phyloP scores from a whole-genome alignment of 2,797 vertebrate genomes.

The Oreonectes daqikongensis region DNA sequence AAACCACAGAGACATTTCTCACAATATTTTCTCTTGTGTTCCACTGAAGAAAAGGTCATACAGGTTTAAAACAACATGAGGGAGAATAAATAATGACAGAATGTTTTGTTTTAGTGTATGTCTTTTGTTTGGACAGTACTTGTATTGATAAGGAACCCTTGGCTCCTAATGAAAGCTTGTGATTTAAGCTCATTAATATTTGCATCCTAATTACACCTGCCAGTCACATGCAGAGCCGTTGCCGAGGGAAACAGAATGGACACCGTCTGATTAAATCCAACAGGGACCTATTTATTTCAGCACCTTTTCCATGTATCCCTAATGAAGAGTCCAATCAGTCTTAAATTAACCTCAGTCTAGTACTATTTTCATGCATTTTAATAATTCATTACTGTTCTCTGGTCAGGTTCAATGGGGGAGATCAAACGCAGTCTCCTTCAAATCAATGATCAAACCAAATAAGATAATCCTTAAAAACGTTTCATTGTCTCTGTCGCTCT shows the following conservation, averaged over 20 bases:
- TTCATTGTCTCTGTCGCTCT: conserved; percentile 19
- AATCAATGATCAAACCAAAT: conserved; percentile 25
- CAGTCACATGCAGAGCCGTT: conserved; percentile 33
- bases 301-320: conserved; percentile 9
- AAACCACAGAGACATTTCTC: too few species aligned
- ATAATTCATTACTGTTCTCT: conserved; percentile 36
- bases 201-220: conserved; percentile 50
- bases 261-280: conserved; percentile 38
- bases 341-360: conserved; percentile 36
- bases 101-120: too few species aligned
- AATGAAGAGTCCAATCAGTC: conserved; percentile 31
- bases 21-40: too few species aligned
- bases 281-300: conserved; percentile 20
- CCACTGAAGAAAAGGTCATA: too few species aligned
- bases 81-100: too few species aligned
- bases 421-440: conserved; percentile 5
- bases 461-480: not conserved
- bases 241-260: conserved; percentile 22
- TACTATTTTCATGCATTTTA: conserved; percentile 33
- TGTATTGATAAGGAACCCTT: conserved; percentile 18
- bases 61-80: too few species aligned
- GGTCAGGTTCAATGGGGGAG: conserved; percentile 22
- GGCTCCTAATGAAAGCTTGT: conserved; percentile 31
- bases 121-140: conserved; percentile 7
- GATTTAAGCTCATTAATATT: conserved; percentile 57